Evolutionary conservation across 2,113 vertebrate species (phyloP).

Genomic region (Silurus glanis): DNA sequence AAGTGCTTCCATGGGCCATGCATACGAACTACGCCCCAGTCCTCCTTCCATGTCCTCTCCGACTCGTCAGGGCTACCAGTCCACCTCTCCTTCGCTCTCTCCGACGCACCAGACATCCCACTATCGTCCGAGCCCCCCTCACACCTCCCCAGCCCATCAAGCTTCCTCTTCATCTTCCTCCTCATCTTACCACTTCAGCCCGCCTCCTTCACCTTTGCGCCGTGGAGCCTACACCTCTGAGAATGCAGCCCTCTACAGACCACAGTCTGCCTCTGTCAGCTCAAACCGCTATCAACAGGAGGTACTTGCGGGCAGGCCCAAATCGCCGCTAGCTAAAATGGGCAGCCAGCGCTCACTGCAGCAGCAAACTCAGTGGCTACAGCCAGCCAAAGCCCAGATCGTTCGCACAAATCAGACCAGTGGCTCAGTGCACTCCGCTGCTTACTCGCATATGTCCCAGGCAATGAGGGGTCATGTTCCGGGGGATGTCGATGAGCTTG

Average conservation of each 20-base stretch:
- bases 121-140: constrained; percentile 76
- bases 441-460: constrained; percentile 85
- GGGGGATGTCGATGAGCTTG: constrained; percentile 76
- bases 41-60: constrained; percentile 66
- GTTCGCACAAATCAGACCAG: constrained; percentile 85
- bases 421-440: constrained; percentile 58
- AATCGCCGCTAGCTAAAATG: constrained; percentile 85
- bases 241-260: constrained; percentile 77
- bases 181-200: constrained; percentile 84
- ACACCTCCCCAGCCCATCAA: constrained; percentile 82
- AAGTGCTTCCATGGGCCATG: constrained; percentile 51
- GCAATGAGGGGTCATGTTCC: constrained; percentile 83
- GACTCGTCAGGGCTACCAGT: constrained; percentile 83
- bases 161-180: constrained; percentile 42
- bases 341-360: constrained; percentile 78
- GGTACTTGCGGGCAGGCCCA: constrained; percentile 79
- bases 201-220: constrained; percentile 82
- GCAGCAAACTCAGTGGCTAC: constrained; percentile 84
- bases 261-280: constrained; percentile 76
- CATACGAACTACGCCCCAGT: constrained; percentile 49
- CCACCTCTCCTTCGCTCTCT: constrained; percentile 82
- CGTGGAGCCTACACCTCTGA: constrained; percentile 80
- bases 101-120: constrained; percentile 84
- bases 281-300: constrained; percentile 81
- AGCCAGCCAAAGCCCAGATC: constrained; percentile 87